Conservation (phyloP, 1,140 invertebrate species). For the Bombus vancouverensis region DNA sequence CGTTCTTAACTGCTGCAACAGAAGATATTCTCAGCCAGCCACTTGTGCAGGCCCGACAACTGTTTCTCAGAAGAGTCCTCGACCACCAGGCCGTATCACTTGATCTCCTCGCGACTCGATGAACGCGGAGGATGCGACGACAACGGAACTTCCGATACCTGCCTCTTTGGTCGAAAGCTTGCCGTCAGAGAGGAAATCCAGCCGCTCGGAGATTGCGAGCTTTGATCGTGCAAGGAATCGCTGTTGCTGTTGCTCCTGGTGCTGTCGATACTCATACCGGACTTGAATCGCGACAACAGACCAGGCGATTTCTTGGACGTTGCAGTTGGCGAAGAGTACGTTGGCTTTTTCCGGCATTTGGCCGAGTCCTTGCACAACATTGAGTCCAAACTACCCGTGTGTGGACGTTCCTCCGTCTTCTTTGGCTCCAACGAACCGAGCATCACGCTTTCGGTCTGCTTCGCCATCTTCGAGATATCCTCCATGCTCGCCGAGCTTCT, state of each 20-base stretch:
- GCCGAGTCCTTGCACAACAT: slow-evolving; percentile 77
- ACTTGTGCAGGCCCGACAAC: slow-evolving; percentile 65
- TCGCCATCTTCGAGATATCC: slow-evolving; percentile 80
- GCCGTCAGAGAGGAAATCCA: slow-evolving; percentile 81
- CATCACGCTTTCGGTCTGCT: slow-evolving; percentile 73
- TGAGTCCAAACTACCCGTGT: slow-evolving; percentile 79
- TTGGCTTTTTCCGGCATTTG: slow-evolving; percentile 70
- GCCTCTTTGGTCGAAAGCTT: slow-evolving; percentile 78
- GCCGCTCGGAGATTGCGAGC: slow-evolving; percentile 69
- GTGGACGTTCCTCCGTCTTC: slow-evolving; percentile 74
- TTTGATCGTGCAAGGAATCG: slow-evolving; percentile 77
- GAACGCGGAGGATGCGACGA: slow-evolving; percentile 66
- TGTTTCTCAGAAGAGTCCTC: slow-evolving; percentile 66
- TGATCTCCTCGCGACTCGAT: slow-evolving; percentile 73
- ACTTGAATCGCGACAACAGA: slow-evolving; percentile 78
- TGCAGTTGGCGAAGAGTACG: slow-evolving; percentile 71
- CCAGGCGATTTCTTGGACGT: slow-evolving; percentile 74
- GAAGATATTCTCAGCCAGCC: slow-evolving; percentile 76
- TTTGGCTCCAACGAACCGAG: slow-evolving; percentile 74
- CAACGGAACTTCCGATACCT: slow-evolving; percentile 63
- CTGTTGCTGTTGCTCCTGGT: slow-evolving; percentile 77
- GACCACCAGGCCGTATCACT: slow-evolving; percentile 76
- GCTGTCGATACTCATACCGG: slow-evolving; percentile 81
- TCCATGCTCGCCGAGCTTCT: slow-evolving; percentile 81
- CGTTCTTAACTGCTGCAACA: slow-evolving; percentile 73